Evolutionary conservation across 2,888 invertebrate genomes (phyloP).

Genomic region (Aproaerema taeniolella): DNA sequence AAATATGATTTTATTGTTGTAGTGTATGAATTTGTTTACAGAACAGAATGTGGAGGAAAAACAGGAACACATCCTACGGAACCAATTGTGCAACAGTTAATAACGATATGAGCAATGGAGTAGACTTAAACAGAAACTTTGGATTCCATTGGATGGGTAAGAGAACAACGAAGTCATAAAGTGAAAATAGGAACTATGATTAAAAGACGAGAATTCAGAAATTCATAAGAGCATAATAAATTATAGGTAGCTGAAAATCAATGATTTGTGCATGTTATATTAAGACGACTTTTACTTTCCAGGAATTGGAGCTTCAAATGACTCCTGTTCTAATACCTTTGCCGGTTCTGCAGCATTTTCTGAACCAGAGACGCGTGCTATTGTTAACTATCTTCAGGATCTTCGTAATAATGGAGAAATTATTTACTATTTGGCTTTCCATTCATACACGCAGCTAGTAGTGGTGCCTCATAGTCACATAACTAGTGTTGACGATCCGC

Average conservation of each 20-base stretch:
- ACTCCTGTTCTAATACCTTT: constrained; percentile 69
- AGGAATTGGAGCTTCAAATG: constrained; percentile 55
- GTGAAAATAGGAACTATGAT: neutral
- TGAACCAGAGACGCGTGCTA: constrained; percentile 70
- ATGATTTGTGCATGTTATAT: too few relatives aligned
- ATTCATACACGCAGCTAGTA: constrained; percentile 75
- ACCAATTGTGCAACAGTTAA: constrained; percentile 31
- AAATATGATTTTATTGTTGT: too few relatives aligned
- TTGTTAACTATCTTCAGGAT: constrained; percentile 45
- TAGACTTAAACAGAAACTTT: constrained; percentile 63
- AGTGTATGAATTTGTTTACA: too few relatives aligned
- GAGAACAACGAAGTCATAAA: too few relatives aligned
- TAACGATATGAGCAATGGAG: constrained; percentile 56
- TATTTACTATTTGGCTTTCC: constrained; percentile 73
- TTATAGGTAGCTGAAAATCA: too few relatives aligned
- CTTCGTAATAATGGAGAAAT: constrained; percentile 36
- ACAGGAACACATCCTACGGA: constrained; percentile 31
- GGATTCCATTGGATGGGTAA: constrained; percentile 54
- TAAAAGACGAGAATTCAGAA: too few relatives aligned
- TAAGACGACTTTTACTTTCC: too few relatives aligned
- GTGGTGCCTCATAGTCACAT: constrained; percentile 70
- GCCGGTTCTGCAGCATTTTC: constrained; percentile 71
- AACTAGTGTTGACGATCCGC: constrained; percentile 21
- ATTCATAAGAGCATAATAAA: too few relatives aligned
- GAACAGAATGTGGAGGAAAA: constrained; percentile 86